Base-by-base conservation (phyloP, 2,113 vertebrate species). In the Urocitellus parryii region DNA sequence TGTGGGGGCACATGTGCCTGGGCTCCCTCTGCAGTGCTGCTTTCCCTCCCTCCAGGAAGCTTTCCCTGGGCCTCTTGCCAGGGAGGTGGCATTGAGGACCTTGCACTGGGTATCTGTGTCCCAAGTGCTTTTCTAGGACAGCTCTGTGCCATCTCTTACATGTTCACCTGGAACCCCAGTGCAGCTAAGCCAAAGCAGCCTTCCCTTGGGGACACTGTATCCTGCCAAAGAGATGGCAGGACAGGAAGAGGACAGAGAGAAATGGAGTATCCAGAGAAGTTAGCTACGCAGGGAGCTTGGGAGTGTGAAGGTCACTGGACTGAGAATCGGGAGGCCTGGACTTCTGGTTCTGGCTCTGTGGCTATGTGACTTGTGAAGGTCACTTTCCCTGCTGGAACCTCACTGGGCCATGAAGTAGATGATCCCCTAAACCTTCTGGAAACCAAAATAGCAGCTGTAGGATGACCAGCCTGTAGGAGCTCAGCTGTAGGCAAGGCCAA, bases 351-450 rank as follows among this genome's bases (percentile, higher is more conserved):
- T 85, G 63, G n/a, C 79, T 76, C 51, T 68, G 61, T 29, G 32
- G 32, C 73, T 51, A 25, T 24, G 37, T 78, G 82, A 77, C 87
- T 53, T 24, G 6, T 45, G 76, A 86, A 81, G 82, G 53, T 76
- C 70, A 53, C 13, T 0, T 67, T 48, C 39, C 45, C 56, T 61
- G 58, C 56, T 24, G 63, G 78, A 88, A 67, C 68, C 72, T 85
- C 73, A n/a, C 67, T 78, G 90, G 27, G 56, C 63, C 74, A 1
- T 79, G 78, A 74, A 80, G 18, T 16, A 5, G 42, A 11, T 42
- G 67, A 81, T 70, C 29, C 25, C 3, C 61, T 39, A 74, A 94
- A 65, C 48, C 86, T 80, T 73, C 76, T 84, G 42, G 81, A 95
- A 67, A 53, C 58, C 67, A 22, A 74, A 63, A 82, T 4, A 18